phyloP scores from a whole-genome alignment of 2,888 invertebrate genomes.

The Harmothoe impar region DNA sequence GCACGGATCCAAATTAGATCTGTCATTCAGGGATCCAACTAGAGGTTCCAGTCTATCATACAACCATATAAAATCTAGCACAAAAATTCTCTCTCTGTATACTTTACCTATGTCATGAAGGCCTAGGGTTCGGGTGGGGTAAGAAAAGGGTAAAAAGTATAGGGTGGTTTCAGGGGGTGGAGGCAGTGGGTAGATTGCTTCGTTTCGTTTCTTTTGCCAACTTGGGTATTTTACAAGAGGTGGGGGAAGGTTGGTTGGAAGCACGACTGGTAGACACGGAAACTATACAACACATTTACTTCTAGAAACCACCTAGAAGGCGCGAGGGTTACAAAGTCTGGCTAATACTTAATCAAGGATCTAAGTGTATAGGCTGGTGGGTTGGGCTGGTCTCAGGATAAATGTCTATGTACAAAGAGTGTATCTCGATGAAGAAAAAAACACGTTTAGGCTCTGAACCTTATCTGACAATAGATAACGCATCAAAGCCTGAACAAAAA shows the following conservation, averaged over 20 bases:
- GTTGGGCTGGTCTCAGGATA: constrained; percentile 21
- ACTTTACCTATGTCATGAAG: not conserved
- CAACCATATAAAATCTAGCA: constrained; percentile 54
- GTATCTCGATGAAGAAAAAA: constrained; percentile 14
- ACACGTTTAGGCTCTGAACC: not conserved
- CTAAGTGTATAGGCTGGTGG: constrained; percentile 20
- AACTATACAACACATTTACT: constrained; percentile 61
- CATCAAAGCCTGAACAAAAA: not conserved
- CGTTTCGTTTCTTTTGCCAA: not conserved
- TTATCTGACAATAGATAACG: not conserved
- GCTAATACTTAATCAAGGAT: constrained; percentile 46
- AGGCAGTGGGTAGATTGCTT: constrained; percentile 43
- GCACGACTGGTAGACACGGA: constrained; percentile 26
- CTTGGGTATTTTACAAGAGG: constrained; percentile 7
- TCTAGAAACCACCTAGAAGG: constrained; percentile 46
- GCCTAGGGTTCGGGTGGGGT: not conserved
- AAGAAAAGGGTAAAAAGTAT: not conserved
- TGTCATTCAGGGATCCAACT: too few species aligned
- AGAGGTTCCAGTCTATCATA: constrained; percentile 1
- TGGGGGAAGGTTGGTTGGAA: constrained; percentile 37
- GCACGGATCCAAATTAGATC: too few species aligned
- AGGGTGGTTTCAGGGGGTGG: not conserved
- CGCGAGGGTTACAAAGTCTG: constrained; percentile 14
- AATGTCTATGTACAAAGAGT: constrained; percentile 38
- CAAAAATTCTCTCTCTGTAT: constrained; percentile 8